These are phyloP conservation scores for Dasysyrphus albostriatus DNA, from an alignment of 2,888 invertebrate species.

Conservation along the genomic window DNA sequence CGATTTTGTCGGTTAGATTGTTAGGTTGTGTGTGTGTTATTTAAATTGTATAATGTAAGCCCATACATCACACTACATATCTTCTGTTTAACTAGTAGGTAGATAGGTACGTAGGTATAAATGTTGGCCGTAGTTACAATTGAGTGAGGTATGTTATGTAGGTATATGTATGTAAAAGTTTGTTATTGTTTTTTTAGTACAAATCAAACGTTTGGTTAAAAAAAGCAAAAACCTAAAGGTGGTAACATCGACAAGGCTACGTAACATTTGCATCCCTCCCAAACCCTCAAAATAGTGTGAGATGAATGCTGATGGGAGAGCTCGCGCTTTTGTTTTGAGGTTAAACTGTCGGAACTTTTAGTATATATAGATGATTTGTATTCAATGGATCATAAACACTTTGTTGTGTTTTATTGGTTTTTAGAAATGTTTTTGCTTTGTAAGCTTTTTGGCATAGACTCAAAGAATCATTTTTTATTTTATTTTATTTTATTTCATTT, in stretches of 20 bases:
- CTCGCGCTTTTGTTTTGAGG: conserved; percentile 66
- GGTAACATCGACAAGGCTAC: conserved; percentile 9
- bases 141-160: background rate
- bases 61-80: too few relatives aligned
- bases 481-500: background rate
- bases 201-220: conserved; percentile 48
- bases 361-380: conserved; percentile 52
- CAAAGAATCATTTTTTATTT: background rate
- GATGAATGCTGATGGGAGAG: background rate
- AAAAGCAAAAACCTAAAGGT: conserved; percentile 11
- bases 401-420: conserved; percentile 72
- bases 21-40: conserved; percentile 68
- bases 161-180: conserved; percentile 45
- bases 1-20: conserved; percentile 74
- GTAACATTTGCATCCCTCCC: background rate
- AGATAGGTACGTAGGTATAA: background rate
- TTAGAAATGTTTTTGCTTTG: conserved; percentile 49
- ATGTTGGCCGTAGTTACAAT: conserved; percentile 27
- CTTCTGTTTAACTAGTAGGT: background rate
- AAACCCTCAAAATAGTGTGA: background rate
- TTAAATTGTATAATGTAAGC: conserved; percentile 55
- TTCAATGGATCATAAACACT: conserved; percentile 72
- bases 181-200: conserved; percentile 42
- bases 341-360: conserved; percentile 73
- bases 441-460: conserved; percentile 45